Evolutionary conservation across 2,797 vertebrate species (phyloP).

Genomic region (Lophura swinhoii): DNA sequence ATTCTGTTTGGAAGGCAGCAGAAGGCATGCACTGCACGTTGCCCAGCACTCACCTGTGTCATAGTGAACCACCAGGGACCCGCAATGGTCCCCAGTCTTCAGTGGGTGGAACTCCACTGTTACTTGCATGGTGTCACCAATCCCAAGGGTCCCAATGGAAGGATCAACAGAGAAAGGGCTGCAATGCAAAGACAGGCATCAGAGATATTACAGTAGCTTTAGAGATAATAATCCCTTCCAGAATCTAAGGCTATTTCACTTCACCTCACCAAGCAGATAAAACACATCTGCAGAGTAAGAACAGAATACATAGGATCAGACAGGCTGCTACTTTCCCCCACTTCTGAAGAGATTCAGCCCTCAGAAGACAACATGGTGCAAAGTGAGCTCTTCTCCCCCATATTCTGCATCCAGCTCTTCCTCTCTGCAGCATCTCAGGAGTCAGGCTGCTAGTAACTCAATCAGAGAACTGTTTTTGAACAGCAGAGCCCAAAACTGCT

Average conservation of each 20-base stretch:
- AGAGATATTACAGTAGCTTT: not conserved
- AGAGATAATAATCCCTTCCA: fast-evolving
- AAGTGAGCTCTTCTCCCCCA: not conserved
- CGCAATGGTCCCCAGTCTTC: constrained; percentile 75
- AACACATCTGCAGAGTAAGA: not conserved
- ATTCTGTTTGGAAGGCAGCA: not conserved
- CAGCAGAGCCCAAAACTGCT: not conserved
- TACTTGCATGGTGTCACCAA: constrained; percentile 83
- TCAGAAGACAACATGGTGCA: not conserved
- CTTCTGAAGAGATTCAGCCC: not conserved
- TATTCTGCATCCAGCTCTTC: not conserved
- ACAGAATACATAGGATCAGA: not conserved
- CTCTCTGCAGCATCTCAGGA: not conserved
- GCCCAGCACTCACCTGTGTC: constrained; percentile 82
- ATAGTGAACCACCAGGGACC: constrained; percentile 81
- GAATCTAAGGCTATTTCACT: not conserved
- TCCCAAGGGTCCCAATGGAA: constrained; percentile 77
- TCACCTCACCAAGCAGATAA: not conserved
- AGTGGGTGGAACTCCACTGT: constrained; percentile 86
- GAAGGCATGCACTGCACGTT: fast-evolving
- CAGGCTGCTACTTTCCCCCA: not conserved
- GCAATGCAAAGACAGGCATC: constrained; percentile 24
- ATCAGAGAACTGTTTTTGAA: not conserved
- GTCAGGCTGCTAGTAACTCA: fast-evolving
- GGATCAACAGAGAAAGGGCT: constrained; percentile 89